Evolutionary conservation across 2,797 vertebrate genomes (phyloP).

Genomic region (Chrysocyon brachyurus): DNA sequence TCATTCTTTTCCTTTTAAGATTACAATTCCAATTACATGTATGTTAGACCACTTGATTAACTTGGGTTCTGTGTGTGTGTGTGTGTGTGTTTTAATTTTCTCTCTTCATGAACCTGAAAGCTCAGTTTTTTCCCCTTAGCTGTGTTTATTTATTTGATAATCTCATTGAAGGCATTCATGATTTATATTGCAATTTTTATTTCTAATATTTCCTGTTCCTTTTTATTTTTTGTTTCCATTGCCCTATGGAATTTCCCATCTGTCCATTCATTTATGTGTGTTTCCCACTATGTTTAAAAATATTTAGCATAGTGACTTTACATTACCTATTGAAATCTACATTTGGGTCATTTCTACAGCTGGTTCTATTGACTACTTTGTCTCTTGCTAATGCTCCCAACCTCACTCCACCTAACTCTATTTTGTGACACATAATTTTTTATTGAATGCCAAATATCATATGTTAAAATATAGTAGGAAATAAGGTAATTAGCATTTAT

Average conservation of each 20-base stretch:
- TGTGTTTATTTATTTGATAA: neutral
- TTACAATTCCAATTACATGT: neutral
- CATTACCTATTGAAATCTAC: neutral
- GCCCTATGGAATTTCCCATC: neutral
- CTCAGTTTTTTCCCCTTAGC: neutral
- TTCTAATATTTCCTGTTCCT: neutral
- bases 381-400: neutral
- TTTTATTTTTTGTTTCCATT: neutral
- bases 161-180: neutral
- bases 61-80: neutral
- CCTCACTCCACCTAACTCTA: neutral
- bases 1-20: neutral
- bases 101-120: neutral
- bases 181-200: neutral
- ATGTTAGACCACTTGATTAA: neutral
- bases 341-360: neutral
- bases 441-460: neutral
- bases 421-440: neutral
- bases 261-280: neutral
- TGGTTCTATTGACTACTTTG: neutral
- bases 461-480: neutral
- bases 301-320: neutral
- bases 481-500: neutral
- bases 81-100: neutral
- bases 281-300: neutral